A percentile compares a stretch with the other conserved stretches of the same genome.
These are phyloP conservation scores for Perithous albicinctus DNA, from an alignment of 2,888 invertebrate species.

Conservation along the genomic window DNA sequence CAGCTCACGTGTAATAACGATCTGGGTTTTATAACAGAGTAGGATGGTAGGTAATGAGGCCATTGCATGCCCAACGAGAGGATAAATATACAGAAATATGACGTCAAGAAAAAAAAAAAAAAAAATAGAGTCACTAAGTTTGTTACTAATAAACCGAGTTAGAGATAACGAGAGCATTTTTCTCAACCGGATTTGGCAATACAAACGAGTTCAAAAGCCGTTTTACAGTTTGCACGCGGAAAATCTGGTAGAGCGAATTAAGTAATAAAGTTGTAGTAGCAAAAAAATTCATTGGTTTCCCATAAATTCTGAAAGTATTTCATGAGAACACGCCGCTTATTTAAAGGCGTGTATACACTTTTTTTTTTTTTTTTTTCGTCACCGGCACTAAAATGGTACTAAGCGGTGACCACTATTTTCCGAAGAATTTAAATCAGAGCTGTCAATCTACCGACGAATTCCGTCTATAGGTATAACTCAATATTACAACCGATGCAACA, in stretches of 20 bases:
- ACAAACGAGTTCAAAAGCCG: conserved; percentile 46
- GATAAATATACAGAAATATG: conserved; percentile 16
- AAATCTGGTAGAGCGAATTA: conserved; percentile 42
- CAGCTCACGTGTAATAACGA: conserved; percentile 35
- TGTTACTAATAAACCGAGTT: conserved; percentile 32
- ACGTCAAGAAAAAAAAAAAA: neutral
- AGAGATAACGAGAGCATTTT: conserved; percentile 53
- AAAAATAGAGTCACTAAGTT: conserved; percentile 6
- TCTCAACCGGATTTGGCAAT: conserved; percentile 52
- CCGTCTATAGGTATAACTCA: neutral
- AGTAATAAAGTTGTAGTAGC: conserved; percentile 44
- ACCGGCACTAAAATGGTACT: conserved; percentile 38
- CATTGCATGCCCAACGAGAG: conserved; percentile 38
- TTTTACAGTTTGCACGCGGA: conserved; percentile 35
- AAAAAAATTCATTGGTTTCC: conserved; percentile 21
- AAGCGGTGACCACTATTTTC: conserved; percentile 46
- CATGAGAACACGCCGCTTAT: conserved; percentile 34
- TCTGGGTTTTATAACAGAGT: conserved; percentile 50
- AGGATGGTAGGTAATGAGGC: conserved; percentile 60
- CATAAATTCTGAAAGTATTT: conserved; percentile 50
- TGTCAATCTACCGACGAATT: conserved; percentile 5
- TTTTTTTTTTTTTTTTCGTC: conserved; percentile 31
- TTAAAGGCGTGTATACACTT: conserved; percentile 8
- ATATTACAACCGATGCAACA: neutral
- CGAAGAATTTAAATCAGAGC: conserved; percentile 61